Conservation (phyloP, 1,140 invertebrate species). For the Colletes latitarsis region DNA sequence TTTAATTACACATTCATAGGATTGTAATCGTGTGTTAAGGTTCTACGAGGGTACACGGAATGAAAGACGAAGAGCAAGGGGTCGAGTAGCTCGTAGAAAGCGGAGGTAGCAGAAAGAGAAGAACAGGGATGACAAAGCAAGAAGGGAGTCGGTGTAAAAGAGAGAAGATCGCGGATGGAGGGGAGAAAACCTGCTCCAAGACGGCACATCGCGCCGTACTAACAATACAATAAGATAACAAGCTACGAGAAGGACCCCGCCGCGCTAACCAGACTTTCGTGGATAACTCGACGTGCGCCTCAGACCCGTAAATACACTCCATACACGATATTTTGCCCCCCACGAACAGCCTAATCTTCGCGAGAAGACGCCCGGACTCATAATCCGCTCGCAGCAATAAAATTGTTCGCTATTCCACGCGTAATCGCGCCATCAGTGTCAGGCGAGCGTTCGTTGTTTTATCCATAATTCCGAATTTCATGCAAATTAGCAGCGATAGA, state of each 20-base stretch:
- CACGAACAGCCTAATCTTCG: constrained; percentile 53
- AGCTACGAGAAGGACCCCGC: constrained; percentile 58
- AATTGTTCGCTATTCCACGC: constrained; percentile 57
- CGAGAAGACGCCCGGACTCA: constrained; percentile 49
- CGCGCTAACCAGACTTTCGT: constrained; percentile 63
- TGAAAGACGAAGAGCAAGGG: not conserved
- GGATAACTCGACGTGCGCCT: constrained; percentile 55
- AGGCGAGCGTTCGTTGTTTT: constrained; percentile 33
- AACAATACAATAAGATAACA: constrained; percentile 78
- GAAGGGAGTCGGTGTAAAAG: constrained; percentile 30
- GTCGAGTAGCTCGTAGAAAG: constrained; percentile 15
- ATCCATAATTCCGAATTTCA: constrained; percentile 32
- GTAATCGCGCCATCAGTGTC: constrained; percentile 48
- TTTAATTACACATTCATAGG: not conserved
- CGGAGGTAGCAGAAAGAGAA: constrained; percentile 13
- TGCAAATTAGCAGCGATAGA: constrained; percentile 18
- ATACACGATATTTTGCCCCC: constrained; percentile 51
- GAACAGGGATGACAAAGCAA: constrained; percentile 58
- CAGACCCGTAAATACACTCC: constrained; percentile 53
- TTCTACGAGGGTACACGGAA: not conserved
- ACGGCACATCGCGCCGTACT: constrained; percentile 61
- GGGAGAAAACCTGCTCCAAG: constrained; percentile 67
- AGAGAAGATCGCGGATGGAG: not conserved
- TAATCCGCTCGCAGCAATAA: constrained; percentile 60
- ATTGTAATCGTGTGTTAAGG: not conserved